phyloP scores from a whole-genome alignment of 2,888 invertebrate genomes.

The Limnephilus marmoratus region DNA sequence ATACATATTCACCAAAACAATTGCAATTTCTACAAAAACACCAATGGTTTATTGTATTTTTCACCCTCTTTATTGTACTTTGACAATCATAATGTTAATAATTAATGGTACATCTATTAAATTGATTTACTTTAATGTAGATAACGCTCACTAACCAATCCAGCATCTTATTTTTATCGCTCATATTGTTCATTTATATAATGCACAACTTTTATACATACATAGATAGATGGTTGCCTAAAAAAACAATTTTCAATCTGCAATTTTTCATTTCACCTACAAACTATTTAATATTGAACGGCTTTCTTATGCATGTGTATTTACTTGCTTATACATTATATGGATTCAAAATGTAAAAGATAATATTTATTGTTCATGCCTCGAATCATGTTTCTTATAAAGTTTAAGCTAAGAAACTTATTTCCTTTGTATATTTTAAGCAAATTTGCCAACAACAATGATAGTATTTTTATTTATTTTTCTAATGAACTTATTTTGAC shows the following conservation, averaged over 20 bases:
- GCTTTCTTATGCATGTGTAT: background rate
- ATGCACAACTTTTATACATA: background rate
- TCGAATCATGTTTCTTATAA: background rate
- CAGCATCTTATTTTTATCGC: background rate
- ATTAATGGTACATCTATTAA: background rate
- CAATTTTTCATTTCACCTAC: background rate
- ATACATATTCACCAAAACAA: background rate
- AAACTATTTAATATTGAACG: background rate
- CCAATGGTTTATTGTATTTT: background rate
- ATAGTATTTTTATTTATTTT: constrained; percentile 40
- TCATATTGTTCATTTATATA: background rate
- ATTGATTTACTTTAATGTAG: background rate
- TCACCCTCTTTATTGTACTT: background rate
- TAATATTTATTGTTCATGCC: background rate
- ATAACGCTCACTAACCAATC: background rate
- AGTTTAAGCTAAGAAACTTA: background rate
- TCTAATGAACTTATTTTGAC: background rate
- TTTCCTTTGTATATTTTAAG: background rate
- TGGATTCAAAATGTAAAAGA: no score
- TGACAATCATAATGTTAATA: background rate
- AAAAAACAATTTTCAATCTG: background rate
- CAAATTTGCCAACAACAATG: constrained; percentile 20
- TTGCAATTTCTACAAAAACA: background rate
- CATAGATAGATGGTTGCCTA: background rate
- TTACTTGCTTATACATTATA: no score